Base-by-base conservation (phyloP, 2,888 invertebrate species). In the Serrognathus titanus region DNA sequence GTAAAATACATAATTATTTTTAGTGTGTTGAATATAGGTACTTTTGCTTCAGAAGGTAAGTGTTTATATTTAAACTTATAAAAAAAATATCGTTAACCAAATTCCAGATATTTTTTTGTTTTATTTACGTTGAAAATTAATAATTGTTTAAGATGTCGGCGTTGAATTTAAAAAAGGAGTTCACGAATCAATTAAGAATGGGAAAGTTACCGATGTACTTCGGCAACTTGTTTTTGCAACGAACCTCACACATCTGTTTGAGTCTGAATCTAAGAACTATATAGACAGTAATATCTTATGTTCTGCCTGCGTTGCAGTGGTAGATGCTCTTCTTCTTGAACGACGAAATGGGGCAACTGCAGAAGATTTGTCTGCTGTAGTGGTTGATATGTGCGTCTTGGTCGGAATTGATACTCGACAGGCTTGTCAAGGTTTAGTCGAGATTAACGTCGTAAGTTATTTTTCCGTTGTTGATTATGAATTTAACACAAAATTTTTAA, bases 391-490 rank as follows among this genome's bases (percentile, higher is more conserved):
- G 0, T 90, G 90, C 63, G 69, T 73, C 1, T 64, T 74, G 1
- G 67, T 89, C 2, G 78, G 84, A 1, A 78, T 89, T 9, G 82
- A 86, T 66, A 79, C 79, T 2, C 71, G 78, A 7, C 74, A 75
- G 10, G 85, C 89, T 5, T 91, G 91, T 66, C 66, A 71, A 0
- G 86, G 86, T 10, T 74, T 84, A 13, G 73, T 88, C 5, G 75
- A 79, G 36, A 73, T 83, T 3, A 86, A 88, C 69, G 69, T 83
- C 74, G 88, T 88, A 78, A 76, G 80, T n/a, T n/a, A n/a, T n/a
- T n/a, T n/a, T n/a, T n/a, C n/a, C 3, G 16, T 16, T 16, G 16
- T 3, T 16, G 3, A 16, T 16, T 16, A 16, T 16, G 16, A 16
- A 16, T 16, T 16, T 16, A 16, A 16, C 16, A 16, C 16, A 2